Base-by-base conservation (phyloP, 2,113 vertebrate species). In the Sinocyclocheilus rhinocerous region DNA sequence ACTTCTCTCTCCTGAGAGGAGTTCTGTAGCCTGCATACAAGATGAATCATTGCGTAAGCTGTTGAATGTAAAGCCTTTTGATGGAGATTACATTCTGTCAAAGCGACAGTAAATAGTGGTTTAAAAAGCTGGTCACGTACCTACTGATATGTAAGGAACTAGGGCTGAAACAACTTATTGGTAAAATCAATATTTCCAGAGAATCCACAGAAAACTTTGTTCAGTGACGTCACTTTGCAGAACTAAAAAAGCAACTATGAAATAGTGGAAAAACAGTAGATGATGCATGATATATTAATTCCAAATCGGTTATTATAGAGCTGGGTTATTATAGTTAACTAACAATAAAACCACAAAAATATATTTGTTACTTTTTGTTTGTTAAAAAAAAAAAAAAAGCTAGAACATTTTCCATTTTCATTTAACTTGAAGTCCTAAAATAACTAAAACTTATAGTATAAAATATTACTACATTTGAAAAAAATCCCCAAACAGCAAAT, bases 1-100 rank as follows among this genome's bases (percentile, higher is more conserved):
- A 18, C 59, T 81, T 65, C 59, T 61, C 42, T 75, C 52, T 59
- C 48, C 76, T 78, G 76, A 78, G 57, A 12, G 0, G 2, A 50
- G 61, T 18, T 20, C 67, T n/a, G 50, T 33, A 83, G 33, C 67
- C 50, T 29, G 39, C 67, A 52, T 82, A 52, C 63, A 59, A 73
- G 65, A 2, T 13, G 4, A 57, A 73, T 57, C 82, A 45, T 72
- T 70, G 81, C 29, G 1, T 84, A 75, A 57, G 69, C 69, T 73
- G 82, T 24, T 55, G 69, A 72, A 39, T 55, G 81, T 73, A 83
- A 83, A 83, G 67, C 69, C 50, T 39, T 83, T 73, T 59, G 82
- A 59, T 73, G 69, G 69, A 75, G 81, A 55, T 73, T 83, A 83
- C 20, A 16, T 15, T 83, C 22, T 42, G 50, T 83, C 67, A 73